Evolutionary conservation across 1,140 invertebrate species (phyloP), one percentile per base, ranked within the genome.

Genomic region (Orius insidiosus): DNA sequence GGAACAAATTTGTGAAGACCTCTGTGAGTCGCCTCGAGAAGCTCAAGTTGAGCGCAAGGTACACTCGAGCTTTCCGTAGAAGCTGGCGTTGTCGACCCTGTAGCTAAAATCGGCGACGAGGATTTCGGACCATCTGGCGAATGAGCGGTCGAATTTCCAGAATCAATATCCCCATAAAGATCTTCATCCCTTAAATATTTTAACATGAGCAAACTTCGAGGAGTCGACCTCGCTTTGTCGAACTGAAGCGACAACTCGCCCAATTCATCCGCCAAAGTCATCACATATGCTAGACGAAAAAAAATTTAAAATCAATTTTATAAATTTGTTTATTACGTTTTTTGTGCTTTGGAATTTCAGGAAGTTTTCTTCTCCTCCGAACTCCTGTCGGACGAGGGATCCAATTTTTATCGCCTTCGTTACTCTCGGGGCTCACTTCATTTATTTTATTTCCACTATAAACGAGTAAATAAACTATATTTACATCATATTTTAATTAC

Each of bases 1-100:
- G 92, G 88, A 52, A 95, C 74, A 59, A 98, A 98, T 62, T 92
- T 90, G 62, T 96, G 89, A 58, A 96, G 69, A 4, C 87, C 89
- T 53, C 93, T 70, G 60, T 98, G 93, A 2, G 92, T 96, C 1
- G 89, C 85, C 66, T 92, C 88, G n/a, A 89, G 64, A 64, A 89
- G 74, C 60, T 89, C 85, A 33, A 88, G 63, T 58, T 86, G 82
- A 41, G 75, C 76, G 49, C 83, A 83, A 2, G 81, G 76, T 10
- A 82, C 67, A 11, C 76, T 74, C 9, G 75, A 66, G 57, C 72
- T 60, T 54, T 67, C 54, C 42, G 60, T 71, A 53, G 55, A 72
- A 54, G 52, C 66, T 56, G 59, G 68, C 55, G 58, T 73, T 59
- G 49, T 60, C 58, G 65, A 68, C 57, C 60, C 66, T 67, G 14